Percentiles rank a stretch among this genome's conserved stretches.
Conservation (phyloP, 2,113 vertebrate species). For the Anthoscopus minutus region DNA sequence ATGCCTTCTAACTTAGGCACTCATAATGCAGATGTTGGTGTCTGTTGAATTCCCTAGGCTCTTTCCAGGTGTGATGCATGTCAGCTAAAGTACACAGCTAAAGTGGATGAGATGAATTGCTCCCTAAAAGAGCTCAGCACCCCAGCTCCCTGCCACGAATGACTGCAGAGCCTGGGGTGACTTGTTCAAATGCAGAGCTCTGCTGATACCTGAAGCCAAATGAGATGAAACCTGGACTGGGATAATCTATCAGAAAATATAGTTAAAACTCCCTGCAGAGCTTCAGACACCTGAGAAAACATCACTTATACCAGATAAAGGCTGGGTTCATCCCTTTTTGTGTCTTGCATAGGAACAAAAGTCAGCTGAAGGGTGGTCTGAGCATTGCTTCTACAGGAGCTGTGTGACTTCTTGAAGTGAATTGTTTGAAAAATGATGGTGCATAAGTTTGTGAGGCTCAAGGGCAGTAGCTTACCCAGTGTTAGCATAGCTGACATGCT, state of each 20-base stretch:
- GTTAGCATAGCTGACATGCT: conserved; percentile 77
- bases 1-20: not conserved
- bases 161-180: not conserved
- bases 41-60: not conserved
- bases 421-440: conserved; percentile 71
- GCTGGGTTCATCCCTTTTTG: not conserved
- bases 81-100: conserved; percentile 6
- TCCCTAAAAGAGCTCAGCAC: not conserved
- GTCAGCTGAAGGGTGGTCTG: not conserved
- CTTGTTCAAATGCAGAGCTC: not conserved
- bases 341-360: rapidly evolving
- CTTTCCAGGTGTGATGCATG: not conserved
- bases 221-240: not conserved
- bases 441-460: conserved; percentile 66
- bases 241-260: not conserved
- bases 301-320: not conserved
- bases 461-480: conserved; percentile 67
- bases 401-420: conserved; percentile 42
- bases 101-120: not conserved
- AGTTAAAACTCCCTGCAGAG: not conserved
- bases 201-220: not conserved
- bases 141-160: not conserved
- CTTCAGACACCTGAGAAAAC: not conserved
- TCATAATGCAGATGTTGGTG: not conserved
- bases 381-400: not conserved